Conservation (phyloP, 2,888 invertebrate species). For the Deroplatys truncata region DNA sequence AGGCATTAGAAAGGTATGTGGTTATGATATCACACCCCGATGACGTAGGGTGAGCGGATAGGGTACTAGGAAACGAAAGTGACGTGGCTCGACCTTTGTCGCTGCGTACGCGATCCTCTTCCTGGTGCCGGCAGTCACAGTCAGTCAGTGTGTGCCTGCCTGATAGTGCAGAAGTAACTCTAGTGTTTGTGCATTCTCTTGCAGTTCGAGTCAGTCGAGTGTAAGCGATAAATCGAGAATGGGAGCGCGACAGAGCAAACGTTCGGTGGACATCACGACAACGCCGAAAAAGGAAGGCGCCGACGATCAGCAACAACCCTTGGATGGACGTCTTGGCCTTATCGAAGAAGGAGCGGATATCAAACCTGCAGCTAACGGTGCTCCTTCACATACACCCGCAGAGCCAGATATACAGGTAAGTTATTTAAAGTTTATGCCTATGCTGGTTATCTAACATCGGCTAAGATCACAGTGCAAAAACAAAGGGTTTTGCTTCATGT, state of each 20-base stretch:
- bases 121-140: background rate
- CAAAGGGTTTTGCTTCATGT: too few species aligned
- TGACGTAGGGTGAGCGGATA: background rate
- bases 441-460: too few species aligned
- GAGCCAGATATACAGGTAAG: slow-evolving; percentile 43
- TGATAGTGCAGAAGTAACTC: background rate
- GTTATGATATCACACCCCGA: background rate
- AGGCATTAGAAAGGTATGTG: background rate
- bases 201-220: background rate
- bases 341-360: slow-evolving; percentile 64
- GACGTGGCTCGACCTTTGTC: background rate
- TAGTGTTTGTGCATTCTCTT: background rate
- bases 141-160: background rate
- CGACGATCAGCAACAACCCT: slow-evolving; percentile 49
- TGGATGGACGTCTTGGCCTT: slow-evolving; percentile 63
- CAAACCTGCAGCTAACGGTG: slow-evolving; percentile 71
- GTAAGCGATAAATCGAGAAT: slow-evolving; percentile 43
- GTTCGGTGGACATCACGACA: slow-evolving; percentile 82
- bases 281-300: slow-evolving; percentile 49
- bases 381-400: slow-evolving; percentile 39
- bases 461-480: too few species aligned
- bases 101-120: background rate
- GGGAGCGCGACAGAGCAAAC: slow-evolving; percentile 84
- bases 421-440: slow-evolving; percentile 39
- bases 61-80: background rate